A percentile compares a stretch with the other conserved stretches of the same genome.
These are phyloP conservation scores for Dichetophora obliterata DNA, from an alignment of 2,888 invertebrate species.

Conservation along the genomic window DNA sequence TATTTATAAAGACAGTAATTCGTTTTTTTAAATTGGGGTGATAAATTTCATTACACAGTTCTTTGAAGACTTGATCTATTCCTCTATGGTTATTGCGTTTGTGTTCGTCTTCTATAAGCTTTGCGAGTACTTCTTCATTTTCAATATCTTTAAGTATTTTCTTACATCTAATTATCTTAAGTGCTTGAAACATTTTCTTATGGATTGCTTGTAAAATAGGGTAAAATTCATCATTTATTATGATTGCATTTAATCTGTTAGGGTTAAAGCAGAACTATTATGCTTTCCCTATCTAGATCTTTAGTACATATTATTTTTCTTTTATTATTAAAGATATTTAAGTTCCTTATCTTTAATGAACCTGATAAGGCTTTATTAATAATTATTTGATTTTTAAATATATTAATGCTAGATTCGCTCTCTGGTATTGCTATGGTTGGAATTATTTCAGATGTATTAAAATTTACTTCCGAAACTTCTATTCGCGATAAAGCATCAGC, in stretches of 20 bases:
- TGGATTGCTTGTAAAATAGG: neutral
- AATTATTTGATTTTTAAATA: constrained; percentile 23
- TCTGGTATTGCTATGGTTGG: constrained; percentile 17
- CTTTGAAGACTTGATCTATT: constrained; percentile 37
- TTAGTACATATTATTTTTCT: constrained; percentile 24
- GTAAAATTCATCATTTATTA: neutral
- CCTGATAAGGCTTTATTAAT: constrained; percentile 15
- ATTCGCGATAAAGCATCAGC: constrained; percentile 40
- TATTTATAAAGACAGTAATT: constrained; percentile 49
- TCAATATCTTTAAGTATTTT: constrained; percentile 9
- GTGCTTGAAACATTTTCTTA: neutral
- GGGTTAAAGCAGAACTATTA: constrained; percentile 26
- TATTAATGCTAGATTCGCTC: constrained; percentile 9
- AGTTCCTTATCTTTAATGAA: constrained; percentile 25
- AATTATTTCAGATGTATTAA: constrained; percentile 28
- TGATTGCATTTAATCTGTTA: neutral
- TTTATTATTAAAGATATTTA: constrained; percentile 32
- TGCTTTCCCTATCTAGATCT: constrained; percentile 5
- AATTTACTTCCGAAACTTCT: constrained; percentile 22
- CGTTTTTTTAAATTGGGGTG: constrained; percentile 42
- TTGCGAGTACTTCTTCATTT: constrained; percentile 42
- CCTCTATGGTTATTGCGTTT: constrained; percentile 24
- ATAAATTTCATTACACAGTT: constrained; percentile 11
- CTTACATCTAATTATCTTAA: too few relatives aligned
- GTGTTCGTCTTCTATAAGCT: constrained; percentile 1